Conservation (phyloP, 2,888 invertebrate genomes). For the Drosophila buzzatii region DNA sequence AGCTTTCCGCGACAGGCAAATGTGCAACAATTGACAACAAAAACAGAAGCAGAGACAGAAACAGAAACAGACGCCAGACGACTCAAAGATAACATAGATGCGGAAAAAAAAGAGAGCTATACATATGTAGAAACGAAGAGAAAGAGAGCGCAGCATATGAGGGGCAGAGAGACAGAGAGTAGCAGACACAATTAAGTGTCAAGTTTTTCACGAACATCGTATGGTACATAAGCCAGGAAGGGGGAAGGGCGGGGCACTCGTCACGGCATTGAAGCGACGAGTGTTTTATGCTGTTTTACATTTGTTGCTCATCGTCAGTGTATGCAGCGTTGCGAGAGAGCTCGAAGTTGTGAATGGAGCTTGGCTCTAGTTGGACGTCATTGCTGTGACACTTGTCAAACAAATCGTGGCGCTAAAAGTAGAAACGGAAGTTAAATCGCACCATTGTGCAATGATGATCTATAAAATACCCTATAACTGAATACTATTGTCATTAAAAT, state of each 20-base stretch:
- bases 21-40: conserved; percentile 78
- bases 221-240: conserved; percentile 15
- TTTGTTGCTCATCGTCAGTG: conserved; percentile 45
- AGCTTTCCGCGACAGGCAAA: conserved; percentile 52
- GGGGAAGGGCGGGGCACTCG: background rate
- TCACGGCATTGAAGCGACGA: conserved; percentile 45
- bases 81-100: conserved; percentile 30
- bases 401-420: conserved; percentile 45
- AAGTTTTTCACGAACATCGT: conserved; percentile 73
- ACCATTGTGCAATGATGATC: conserved; percentile 1
- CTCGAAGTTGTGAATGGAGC: conserved; percentile 9
- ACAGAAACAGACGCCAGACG: conserved; percentile 60
- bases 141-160: conserved; percentile 9
- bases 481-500: no score
- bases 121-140: conserved; percentile 7
- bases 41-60: conserved; percentile 71
- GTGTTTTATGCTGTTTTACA: conserved; percentile 72
- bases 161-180: conserved; percentile 18
- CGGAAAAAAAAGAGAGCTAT: conserved; percentile 7
- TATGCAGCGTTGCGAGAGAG: background rate
- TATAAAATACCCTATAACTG: background rate
- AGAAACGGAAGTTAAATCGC: conserved; percentile 33
- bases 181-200: conserved; percentile 72
- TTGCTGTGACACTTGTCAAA: conserved; percentile 69
- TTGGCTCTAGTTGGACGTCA: conserved; percentile 42